A percentile compares a stretch with the other conserved stretches of the same genome.
phyloP scores from a whole-genome alignment of 2,113 vertebrate species.

The Pelecanoides urinatrix region DNA sequence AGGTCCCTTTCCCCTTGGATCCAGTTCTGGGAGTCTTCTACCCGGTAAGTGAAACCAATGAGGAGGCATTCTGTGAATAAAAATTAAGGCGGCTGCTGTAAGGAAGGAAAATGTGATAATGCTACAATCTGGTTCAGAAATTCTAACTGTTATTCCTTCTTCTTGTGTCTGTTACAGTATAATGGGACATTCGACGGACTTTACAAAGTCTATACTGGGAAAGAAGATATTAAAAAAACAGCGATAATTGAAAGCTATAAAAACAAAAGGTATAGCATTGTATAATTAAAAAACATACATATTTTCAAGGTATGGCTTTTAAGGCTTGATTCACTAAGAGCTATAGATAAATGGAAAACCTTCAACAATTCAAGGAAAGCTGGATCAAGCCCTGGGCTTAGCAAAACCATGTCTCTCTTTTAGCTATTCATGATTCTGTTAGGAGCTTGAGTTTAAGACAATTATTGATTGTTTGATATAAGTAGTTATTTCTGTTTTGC shows the following conservation, averaged over 20 bases:
- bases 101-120: neutral
- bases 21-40: slow-evolving; percentile 77
- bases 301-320: neutral
- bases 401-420: neutral
- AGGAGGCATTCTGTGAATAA: neutral
- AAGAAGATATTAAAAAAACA: slow-evolving; percentile 81
- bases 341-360: neutral
- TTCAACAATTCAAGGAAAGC: neutral
- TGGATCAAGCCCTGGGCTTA: neutral
- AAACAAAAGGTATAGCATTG: slow-evolving; percentile 70
- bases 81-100: neutral
- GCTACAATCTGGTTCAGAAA: neutral
- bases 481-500: neutral
- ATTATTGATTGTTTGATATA: neutral
- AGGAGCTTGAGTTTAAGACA: neutral
- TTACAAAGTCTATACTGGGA: slow-evolving; percentile 84
- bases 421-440: neutral
- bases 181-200: slow-evolving; percentile 85
- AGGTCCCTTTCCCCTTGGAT: slow-evolving; percentile 33
- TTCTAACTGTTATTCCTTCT: slow-evolving; percentile 4
- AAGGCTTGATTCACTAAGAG: neutral
- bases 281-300: neutral
- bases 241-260: slow-evolving; percentile 82
- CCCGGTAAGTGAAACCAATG: slow-evolving; percentile 73
- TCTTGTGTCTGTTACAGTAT: slow-evolving; percentile 76